Evolutionary conservation across 2,797 vertebrate genomes (phyloP).

Genomic region (Botia kubotai): DNA sequence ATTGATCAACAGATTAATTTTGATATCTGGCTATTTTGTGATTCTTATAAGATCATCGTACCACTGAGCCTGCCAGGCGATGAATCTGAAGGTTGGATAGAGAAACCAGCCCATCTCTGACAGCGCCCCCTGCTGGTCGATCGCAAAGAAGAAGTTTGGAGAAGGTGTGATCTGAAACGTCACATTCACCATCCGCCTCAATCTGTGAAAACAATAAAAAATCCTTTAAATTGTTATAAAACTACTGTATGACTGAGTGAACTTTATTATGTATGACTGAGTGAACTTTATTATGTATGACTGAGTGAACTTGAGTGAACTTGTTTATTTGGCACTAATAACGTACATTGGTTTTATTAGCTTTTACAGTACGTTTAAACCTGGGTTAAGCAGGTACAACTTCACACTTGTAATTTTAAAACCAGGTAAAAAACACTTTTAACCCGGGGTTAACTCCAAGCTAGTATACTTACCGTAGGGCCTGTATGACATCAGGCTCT

Average conservation of each 20-base stretch:
- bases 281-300: too few species aligned
- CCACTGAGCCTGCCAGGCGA: constrained; percentile 84
- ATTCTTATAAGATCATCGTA: constrained; percentile 50
- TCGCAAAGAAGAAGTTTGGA: constrained; percentile 75
- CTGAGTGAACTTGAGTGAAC: too few species aligned
- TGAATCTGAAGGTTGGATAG: constrained; percentile 79
- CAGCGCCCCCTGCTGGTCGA: constrained; percentile 78
- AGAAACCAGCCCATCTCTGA: constrained; percentile 80
- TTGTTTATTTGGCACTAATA: too few species aligned
- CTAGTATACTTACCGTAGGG: constrained; percentile 67
- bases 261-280: background rate
- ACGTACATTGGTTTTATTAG: too few species aligned
- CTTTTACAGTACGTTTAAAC: too few species aligned
- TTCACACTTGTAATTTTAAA: too few species aligned
- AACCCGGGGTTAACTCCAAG: background rate
- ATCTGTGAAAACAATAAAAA: constrained; percentile 61
- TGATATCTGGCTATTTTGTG: background rate
- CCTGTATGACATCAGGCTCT: constrained; percentile 66
- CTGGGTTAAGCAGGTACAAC: too few species aligned
- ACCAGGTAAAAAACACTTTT: background rate
- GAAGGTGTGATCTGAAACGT: constrained; percentile 79
- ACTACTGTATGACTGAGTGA: background rate
- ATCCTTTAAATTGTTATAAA: background rate
- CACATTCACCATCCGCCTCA: constrained; percentile 68
- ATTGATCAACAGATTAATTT: background rate